Evolutionary conservation across 2,888 invertebrate genomes (phyloP), one percentile per base, ranked within the genome.

Genomic region (Dyspetes luteomarginatus): DNA sequence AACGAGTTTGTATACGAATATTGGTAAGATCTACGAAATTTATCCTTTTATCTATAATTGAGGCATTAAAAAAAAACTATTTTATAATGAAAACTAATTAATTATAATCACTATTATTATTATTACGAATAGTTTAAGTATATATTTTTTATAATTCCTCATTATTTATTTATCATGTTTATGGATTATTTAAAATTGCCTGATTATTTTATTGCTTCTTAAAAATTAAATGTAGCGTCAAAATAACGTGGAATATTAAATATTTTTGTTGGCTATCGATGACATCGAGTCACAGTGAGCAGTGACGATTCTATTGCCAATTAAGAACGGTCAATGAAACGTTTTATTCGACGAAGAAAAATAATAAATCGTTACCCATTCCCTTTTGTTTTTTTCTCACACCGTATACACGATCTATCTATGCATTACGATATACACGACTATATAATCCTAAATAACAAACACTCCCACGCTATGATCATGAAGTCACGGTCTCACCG

Each of bases 401-500:
- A n/a, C n/a, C n/a, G n/a, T n/a, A n/a, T n/a, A n/a, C n/a, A n/a
- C n/a, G n/a, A 19, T 45, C 12, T 7, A 45, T 69, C 17, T 65
- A 65, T 65, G 24, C 36, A 22, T 58, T 50, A 26, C 55, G 45
- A 41, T 9, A 60, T 52, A 45, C 22, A 43, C 60, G 50, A 19
- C 65, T 65, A 45, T 36, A 75, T 67, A 78, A 78, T 72, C 60
- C 78, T 67, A 68, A 78, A 78, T 72, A 72, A 78, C 60, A 73
- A 78, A 78, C 67, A 67, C 78, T 72, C 78, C 72, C 67, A 78
- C 71, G 69, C 56, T 45, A 15, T 50, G 60, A 52, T 56, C 45
- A 4, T 68, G 22, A 64, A 73, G 73, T 52, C 69, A 45, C 60
- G 50, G 41, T 72, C 48, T 26, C 17, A 60, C 48, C 24, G 5